Conservation (phyloP, 2,797 vertebrate genomes). For the Xiphophorus birchmanni region DNA sequence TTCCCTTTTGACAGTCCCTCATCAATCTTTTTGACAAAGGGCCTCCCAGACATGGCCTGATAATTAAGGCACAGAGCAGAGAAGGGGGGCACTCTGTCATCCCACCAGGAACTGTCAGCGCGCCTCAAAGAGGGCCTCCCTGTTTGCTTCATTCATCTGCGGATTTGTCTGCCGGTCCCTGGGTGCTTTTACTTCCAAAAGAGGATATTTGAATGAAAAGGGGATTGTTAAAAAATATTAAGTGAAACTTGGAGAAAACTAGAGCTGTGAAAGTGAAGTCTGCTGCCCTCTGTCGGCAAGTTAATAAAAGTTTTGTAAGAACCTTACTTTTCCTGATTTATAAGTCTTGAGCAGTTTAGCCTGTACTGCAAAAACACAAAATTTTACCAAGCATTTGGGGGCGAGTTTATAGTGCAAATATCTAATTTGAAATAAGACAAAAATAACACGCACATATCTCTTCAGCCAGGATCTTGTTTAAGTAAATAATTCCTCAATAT, state of each 20-base stretch:
- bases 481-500: no score
- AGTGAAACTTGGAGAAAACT: not conserved
- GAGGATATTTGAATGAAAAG: conserved; percentile 30
- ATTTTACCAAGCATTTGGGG: no score
- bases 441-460: no score
- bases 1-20: conserved; percentile 68
- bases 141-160: conserved; percentile 68
- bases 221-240: conserved; percentile 12
- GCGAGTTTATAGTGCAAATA: no score
- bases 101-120: conserved; percentile 64
- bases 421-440: no score
- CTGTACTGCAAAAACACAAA: not conserved
- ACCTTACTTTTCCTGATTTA: not conserved
- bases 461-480: no score
- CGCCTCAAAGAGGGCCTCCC: conserved; percentile 56
- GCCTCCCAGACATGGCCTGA: conserved; percentile 74
- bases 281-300: conserved; percentile 36
- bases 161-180: conserved; percentile 47
- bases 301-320: not conserved
- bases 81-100: conserved; percentile 75
- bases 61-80: conserved; percentile 79
- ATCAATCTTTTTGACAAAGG: conserved; percentile 82
- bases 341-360: not conserved
- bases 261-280: not conserved
- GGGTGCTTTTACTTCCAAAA: conserved; percentile 38